Conservation (phyloP, 2,888 invertebrate species). For the Lepeophtheirus nordmannii region DNA sequence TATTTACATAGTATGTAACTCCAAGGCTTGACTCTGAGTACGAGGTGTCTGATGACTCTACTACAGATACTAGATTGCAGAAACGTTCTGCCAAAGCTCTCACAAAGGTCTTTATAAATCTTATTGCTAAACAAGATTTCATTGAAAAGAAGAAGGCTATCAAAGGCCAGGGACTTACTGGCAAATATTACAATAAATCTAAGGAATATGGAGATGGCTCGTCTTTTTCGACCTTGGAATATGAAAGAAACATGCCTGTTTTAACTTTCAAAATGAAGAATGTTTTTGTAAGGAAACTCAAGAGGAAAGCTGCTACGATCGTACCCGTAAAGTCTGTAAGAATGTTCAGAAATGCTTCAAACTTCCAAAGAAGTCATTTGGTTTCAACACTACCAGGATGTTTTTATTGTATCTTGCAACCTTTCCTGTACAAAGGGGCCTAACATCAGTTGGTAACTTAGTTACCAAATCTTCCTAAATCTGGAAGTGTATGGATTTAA, state of each 20-base stretch:
- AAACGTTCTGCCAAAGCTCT: not conserved
- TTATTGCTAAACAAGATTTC: too few relatives aligned
- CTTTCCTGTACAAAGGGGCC: too few relatives aligned
- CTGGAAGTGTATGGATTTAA: too few relatives aligned
- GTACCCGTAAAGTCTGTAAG: not conserved
- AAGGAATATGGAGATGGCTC: not conserved
- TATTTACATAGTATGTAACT: too few relatives aligned
- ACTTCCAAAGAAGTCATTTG: conserved; percentile 12
- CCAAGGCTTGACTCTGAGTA: not conserved
- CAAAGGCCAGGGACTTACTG: not conserved
- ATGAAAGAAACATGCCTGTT: not conserved
- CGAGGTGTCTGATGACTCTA: not conserved
- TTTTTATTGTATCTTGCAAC: too few relatives aligned
- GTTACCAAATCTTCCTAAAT: too few relatives aligned
- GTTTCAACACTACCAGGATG: conserved; percentile 4
- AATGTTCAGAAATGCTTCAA: conserved; percentile 5
- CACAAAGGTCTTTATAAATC: not conserved
- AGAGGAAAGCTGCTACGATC: conserved; percentile 1
- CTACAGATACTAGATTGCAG: not conserved
- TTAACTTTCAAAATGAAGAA: not conserved
- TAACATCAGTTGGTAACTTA: too few relatives aligned
- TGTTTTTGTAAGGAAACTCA: not conserved
- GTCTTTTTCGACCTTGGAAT: too few relatives aligned
- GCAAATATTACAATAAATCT: not conserved
- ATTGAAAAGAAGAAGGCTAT: not conserved